Percentiles rank a stretch among this genome's conserved stretches.
These are phyloP conservation scores for Nycticryphes semicollaris DNA, from an alignment of 2,113 vertebrate species.

Conservation along the genomic window DNA sequence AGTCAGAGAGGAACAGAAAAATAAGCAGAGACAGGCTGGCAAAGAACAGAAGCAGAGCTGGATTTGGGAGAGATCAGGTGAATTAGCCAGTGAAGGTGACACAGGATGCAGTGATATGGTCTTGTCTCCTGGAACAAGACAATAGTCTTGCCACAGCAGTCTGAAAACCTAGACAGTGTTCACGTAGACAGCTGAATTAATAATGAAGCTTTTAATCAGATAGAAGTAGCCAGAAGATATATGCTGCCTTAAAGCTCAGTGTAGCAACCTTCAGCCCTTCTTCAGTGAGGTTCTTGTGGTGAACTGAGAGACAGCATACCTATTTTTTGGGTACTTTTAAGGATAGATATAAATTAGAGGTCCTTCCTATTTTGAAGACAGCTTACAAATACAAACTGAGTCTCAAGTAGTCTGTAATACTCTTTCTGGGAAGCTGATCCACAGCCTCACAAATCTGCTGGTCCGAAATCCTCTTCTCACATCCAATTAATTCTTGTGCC, in stretches of 20 bases:
- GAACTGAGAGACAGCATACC: neutral
- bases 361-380: neutral
- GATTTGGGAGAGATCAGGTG: constrained; percentile 26
- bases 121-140: constrained; percentile 33
- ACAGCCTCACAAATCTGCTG: neutral
- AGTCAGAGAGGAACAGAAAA: constrained; percentile 5
- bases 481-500: neutral
- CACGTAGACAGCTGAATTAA: constrained; percentile 56
- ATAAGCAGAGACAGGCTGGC: neutral
- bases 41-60: neutral
- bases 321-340: neutral
- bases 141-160: constrained; percentile 32
- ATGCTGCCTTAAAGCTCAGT: neutral
- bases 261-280: neutral
- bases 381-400: neutral
- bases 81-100: constrained; percentile 57
- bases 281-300: neutral
- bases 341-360: neutral
- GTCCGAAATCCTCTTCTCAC: neutral
- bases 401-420: neutral
- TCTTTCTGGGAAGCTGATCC: neutral
- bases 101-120: neutral
- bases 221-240: neutral
- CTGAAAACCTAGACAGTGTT: constrained; percentile 49
- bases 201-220: constrained; percentile 55